Evolutionary conservation across 2,888 invertebrate genomes (phyloP).

Genomic region (Meiosimyza platycephala): DNA sequence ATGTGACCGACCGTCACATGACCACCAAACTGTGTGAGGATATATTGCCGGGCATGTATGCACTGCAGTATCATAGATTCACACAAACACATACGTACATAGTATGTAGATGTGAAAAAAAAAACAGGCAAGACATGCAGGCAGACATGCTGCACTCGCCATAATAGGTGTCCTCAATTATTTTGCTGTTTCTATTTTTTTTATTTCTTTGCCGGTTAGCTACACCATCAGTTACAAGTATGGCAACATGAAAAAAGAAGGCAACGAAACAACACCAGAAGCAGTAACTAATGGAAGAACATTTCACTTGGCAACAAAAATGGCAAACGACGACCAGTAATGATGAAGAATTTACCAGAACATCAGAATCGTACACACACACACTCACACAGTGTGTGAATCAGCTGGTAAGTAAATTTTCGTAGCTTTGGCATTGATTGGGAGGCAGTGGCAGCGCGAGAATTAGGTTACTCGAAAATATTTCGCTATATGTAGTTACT

Average conservation of each 20-base stretch:
- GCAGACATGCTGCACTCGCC: slow-evolving; percentile 19
- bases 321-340: neutral
- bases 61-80: too few species aligned
- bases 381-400: neutral
- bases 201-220: neutral
- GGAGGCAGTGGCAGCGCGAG: slow-evolving; percentile 1
- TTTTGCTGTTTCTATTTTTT: neutral
- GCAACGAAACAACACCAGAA: neutral
- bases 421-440: neutral
- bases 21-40: too few species aligned
- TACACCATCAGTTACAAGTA: slow-evolving; percentile 6
- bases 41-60: too few species aligned
- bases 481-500: too few species aligned
- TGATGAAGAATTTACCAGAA: neutral
- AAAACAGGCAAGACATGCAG: neutral
- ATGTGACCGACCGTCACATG: too few species aligned
- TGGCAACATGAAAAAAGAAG: neutral
- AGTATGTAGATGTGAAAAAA: too few species aligned
- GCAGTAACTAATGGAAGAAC: slow-evolving; percentile 23
- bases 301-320: slow-evolving; percentile 29
- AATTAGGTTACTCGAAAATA: neutral
- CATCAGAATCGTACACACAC: neutral
- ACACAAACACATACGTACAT: too few species aligned
- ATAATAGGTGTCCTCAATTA: slow-evolving; percentile 19
- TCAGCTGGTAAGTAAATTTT: neutral